phyloP scores from a whole-genome alignment of 2,113 vertebrate genomes.

The Paradisaea rubra region DNA sequence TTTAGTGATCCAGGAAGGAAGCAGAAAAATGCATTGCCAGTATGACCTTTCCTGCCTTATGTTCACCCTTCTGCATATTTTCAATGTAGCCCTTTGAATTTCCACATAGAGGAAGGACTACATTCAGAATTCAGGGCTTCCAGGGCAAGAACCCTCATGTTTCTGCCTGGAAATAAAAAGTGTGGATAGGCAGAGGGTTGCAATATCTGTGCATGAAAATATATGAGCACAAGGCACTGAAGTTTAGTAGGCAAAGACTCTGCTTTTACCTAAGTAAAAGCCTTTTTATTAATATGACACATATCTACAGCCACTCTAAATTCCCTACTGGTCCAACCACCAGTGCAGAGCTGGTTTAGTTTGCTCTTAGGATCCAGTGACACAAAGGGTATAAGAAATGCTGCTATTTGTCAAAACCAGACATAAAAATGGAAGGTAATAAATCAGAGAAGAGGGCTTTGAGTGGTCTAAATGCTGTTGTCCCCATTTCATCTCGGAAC shows the following conservation, averaged over 20 bases:
- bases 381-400: not conserved
- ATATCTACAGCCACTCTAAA: not conserved
- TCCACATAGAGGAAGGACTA: not conserved
- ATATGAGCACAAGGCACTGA: not conserved
- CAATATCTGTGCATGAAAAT: not conserved
- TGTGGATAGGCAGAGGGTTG: not conserved
- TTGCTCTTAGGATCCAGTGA: not conserved
- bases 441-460: not conserved
- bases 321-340: fast-evolving
- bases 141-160: not conserved
- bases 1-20: not conserved
- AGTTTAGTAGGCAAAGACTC: not conserved
- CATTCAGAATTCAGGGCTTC: not conserved
- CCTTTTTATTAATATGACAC: not conserved
- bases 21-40: not conserved
- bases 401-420: not conserved
- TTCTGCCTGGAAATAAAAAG: not conserved
- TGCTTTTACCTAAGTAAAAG: not conserved
- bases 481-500: not conserved
- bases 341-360: not conserved
- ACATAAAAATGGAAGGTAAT: not conserved
- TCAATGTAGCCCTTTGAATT: not conserved
- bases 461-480: not conserved
- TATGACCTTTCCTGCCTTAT: not conserved
- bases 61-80: not conserved